Conservation (phyloP, 1,140 invertebrate genomes). For the Zaprionus ornatus region DNA sequence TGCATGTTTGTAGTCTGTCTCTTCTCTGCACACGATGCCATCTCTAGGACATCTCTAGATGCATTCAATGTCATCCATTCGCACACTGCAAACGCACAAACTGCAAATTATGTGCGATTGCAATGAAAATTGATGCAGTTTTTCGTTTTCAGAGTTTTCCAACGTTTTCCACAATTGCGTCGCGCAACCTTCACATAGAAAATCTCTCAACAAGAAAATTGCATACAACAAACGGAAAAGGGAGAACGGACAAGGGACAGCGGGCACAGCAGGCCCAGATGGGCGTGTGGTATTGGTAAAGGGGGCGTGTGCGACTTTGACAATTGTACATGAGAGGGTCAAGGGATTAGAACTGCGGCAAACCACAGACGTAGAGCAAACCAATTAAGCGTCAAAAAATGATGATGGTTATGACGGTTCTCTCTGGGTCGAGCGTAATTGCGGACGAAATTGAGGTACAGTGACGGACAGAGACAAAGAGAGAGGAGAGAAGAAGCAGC, state of each 20-base stretch:
- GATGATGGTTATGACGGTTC: conserved; percentile 68
- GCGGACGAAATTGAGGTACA: conserved; percentile 68
- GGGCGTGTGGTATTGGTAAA: conserved; percentile 22
- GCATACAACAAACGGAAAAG: conserved; percentile 36
- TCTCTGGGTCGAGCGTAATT: conserved; percentile 54
- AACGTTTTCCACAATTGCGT: conserved; percentile 47
- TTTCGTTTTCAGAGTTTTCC: conserved; percentile 18
- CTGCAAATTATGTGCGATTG: conserved; percentile 79
- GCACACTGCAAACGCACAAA: conserved; percentile 67
- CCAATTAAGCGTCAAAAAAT: conserved; percentile 51
- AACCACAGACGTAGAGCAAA: conserved; percentile 38
- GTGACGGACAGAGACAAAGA: conserved; percentile 6
- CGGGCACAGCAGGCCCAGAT: conserved; percentile 20
- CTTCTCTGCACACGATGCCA: neutral
- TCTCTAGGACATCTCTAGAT: neutral
- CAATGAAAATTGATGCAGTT: conserved; percentile 47
- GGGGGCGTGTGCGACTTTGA: conserved; percentile 40
- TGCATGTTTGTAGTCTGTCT: neutral
- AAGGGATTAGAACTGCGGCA: conserved; percentile 57
- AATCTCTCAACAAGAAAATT: conserved; percentile 83
- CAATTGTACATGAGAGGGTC: conserved; percentile 49
- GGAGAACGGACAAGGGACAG: neutral
- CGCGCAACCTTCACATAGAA: conserved; percentile 80
- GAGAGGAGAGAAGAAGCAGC: conserved; percentile 1
- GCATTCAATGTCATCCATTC: conserved; percentile 64